Conservation (phyloP, 1,140 invertebrate genomes). For the Sarcophaga peregrina region DNA sequence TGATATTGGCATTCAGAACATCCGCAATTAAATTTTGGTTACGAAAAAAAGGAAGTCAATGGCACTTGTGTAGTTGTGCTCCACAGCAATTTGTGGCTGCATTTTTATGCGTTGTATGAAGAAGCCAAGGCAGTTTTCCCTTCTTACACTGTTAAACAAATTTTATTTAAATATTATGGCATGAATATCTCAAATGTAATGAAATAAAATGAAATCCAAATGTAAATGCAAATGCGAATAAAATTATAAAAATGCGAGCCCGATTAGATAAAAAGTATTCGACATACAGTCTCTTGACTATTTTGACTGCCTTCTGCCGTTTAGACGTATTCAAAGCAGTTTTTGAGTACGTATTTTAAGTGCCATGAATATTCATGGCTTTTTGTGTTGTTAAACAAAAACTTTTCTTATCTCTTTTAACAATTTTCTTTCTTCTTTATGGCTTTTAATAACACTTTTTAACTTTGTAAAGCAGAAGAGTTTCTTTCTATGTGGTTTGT, state of each 20-base stretch:
- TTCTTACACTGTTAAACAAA: not conserved
- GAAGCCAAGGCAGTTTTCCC: not conserved
- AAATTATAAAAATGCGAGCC: no score
- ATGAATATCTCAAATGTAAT: no score
- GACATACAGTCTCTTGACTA: conserved; percentile 2
- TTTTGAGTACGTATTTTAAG: not conserved
- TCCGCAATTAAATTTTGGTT: conserved; percentile 27
- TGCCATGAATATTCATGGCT: conserved; percentile 41
- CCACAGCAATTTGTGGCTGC: not conserved
- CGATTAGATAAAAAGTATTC: not conserved
- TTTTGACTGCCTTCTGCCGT: no score
- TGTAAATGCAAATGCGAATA: no score
- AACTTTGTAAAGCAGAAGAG: no score
- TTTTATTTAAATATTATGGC: conserved; percentile 16
- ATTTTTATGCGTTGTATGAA: not conserved
- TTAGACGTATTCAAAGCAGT: not conserved
- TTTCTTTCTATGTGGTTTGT: not conserved
- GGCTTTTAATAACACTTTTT: not conserved
- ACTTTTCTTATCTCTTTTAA: conserved; percentile 33
- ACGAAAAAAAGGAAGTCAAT: not conserved
- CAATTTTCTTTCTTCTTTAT: not conserved
- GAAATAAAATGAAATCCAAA: no score
- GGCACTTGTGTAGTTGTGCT: not conserved
- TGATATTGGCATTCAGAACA: not conserved
- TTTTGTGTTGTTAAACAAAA: conserved; percentile 13